Evolutionary conservation across 2,888 invertebrate species (phyloP), one percentile per base, ranked within the genome.

Genomic region (Amphipyra tragopoginis): DNA sequence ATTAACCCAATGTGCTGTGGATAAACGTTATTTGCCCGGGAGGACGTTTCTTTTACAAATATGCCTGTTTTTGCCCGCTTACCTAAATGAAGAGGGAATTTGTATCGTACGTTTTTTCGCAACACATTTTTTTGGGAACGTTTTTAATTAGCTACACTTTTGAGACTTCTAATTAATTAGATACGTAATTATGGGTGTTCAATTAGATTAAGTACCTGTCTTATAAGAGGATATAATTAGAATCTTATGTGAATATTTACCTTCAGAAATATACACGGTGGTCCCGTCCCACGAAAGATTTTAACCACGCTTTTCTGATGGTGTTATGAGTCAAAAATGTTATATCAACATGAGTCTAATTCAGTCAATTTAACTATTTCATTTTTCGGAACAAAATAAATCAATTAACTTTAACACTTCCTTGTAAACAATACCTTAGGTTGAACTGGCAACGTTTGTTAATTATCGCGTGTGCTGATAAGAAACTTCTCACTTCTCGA

Each of bases 1-100:
- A 93, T 92, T 93, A 91, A 86, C 90, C 88, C 90, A 92, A 93
- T 92, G 92, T 92, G 90, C 91, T 91, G 90, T 86, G 90, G 90
- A 92, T 93, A 93, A 93, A 92, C 89, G 92, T 81, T 89, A 87
- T 88, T 90, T 88, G 84, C 87, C 88, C 86, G 86, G 88, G 86
- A 91, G 90, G 83, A 88, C 85, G 83, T 85, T 88, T 70, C 80
- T 74, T 77, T 87, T 85, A 88, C 90, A 89, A 90, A 92, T 91
- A 90, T 91, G 89, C 86, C 85, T 82, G 85, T 88, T 89, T 89
- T 86, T 86, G 76, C 82, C 83, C 85, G 84, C 83, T 90, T 88
- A 85, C 88, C 84, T 80, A 87, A 90, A 92, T 86, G 86, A 83
- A 83, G 82, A 84, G 82, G 75, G 83, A 85, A 82, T 86, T 90